These are phyloP conservation scores for Porites divaricata DNA, from an alignment of 92 coral and sea anemone species.

Conservation along the genomic window DNA sequence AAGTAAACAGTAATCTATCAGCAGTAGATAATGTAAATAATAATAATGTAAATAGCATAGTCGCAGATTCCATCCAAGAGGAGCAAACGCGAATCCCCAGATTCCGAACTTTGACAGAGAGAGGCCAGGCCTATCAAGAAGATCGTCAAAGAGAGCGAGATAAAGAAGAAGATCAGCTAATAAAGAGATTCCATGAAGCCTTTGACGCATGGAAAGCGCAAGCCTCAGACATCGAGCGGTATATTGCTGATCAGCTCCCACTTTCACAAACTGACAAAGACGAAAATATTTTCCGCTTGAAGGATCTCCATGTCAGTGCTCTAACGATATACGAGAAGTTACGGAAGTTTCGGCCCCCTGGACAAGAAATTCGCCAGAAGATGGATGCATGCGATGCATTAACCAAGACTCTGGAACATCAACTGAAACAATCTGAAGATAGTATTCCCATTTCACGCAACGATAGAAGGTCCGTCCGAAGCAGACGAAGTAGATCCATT, in stretches of 20 bases:
- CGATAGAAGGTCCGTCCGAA: neutral
- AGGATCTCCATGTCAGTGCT: constrained; percentile 7
- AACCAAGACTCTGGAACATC: too few species aligned
- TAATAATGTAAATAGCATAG: neutral
- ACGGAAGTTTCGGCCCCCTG: too few species aligned
- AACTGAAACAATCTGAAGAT: too few species aligned
- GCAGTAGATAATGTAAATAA: neutral
- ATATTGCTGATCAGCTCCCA: neutral
- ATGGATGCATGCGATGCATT: too few species aligned
- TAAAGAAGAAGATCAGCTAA: constrained; percentile 12
- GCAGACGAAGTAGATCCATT: too few species aligned
- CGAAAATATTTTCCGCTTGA: neutral
- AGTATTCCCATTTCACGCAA: too few species aligned
- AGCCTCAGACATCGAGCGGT: constrained; percentile 11
- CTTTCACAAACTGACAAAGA: too few species aligned
- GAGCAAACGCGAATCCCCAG: neutral
- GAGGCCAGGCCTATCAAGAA: constrained; percentile 15
- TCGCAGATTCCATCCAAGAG: neutral
- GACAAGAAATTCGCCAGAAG: too few species aligned
- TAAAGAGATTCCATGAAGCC: neutral
- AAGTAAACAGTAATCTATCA: neutral
- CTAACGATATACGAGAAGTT: neutral
- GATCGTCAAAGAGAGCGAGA: constrained; percentile 5
- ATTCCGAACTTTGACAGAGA: neutral
- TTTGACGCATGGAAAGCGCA: constrained; percentile 7